These are phyloP conservation scores for Blastomussa wellsi DNA, from an alignment of 92 coral and sea anemone genomes.

Conservation along the genomic window DNA sequence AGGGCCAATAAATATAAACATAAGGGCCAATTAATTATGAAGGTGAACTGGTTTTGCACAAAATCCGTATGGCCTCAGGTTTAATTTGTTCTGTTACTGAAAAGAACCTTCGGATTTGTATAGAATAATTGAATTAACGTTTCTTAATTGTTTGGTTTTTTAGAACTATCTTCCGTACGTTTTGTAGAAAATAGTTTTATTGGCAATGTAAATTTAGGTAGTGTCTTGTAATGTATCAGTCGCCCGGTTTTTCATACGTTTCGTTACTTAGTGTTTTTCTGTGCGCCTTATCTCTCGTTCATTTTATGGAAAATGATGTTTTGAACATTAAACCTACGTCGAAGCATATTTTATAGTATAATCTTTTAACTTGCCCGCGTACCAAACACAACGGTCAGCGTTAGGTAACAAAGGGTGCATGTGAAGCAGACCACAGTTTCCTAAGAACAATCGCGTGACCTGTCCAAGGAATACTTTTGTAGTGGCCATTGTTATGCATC, in stretches of 20 bases:
- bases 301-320: background rate
- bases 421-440: too few species aligned
- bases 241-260: background rate
- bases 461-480: background rate
- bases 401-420: too few species aligned
- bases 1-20: background rate
- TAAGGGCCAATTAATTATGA: background rate
- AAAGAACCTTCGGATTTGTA: background rate
- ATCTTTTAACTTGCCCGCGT: too few species aligned
- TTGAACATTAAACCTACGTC: too few species aligned
- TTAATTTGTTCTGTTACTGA: background rate
- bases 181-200: background rate
- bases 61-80: background rate
- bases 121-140: background rate
- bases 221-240: background rate
- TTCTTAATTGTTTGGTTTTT: background rate
- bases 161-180: background rate
- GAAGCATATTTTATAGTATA: too few species aligned
- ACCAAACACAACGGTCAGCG: too few species aligned
- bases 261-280: background rate
- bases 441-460: background rate
- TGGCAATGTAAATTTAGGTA: background rate
- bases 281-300: background rate
- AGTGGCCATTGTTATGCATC: background rate
- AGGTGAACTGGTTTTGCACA: background rate